These are phyloP conservation scores for Halichoerus grypus DNA, from an alignment of 2,113 vertebrate genomes.

Conservation along the genomic window DNA sequence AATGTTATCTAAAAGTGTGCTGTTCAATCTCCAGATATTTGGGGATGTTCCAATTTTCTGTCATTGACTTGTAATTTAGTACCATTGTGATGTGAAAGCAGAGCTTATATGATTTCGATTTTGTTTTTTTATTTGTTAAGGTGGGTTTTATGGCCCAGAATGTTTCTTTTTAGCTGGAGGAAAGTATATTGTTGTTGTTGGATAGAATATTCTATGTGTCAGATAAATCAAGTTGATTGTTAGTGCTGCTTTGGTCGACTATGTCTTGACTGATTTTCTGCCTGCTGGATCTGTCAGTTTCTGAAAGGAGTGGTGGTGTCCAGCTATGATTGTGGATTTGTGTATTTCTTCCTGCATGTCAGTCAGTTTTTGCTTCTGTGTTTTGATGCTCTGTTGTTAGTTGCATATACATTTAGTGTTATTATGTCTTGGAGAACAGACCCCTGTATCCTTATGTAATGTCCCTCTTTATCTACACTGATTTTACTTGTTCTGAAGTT, in stretches of 20 bases:
- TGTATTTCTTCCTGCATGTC: not conserved
- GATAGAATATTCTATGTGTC: not conserved
- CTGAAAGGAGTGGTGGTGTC: rapidly evolving
- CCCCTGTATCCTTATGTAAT: not conserved
- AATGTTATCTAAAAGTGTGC: not conserved
- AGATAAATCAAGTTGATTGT: not conserved
- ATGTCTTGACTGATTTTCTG: rapidly evolving
- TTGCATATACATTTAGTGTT: not conserved
- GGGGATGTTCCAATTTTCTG: not conserved
- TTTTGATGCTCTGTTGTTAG: not conserved
- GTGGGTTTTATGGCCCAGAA: not conserved
- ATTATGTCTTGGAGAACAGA: not conserved
- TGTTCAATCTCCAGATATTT: not conserved
- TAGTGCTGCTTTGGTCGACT: rapidly evolving
- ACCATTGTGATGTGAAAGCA: not conserved
- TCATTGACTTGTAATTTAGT: not conserved
- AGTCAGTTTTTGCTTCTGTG: not conserved
- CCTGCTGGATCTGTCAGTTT: rapidly evolving
- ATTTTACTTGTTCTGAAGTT: not conserved
- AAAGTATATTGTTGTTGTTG: too few relatives aligned
- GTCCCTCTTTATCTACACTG: not conserved
- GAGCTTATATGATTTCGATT: not conserved
- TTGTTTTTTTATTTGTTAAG: rapidly evolving
- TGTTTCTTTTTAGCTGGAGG: not conserved
- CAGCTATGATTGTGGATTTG: rapidly evolving